Percentiles rank a stretch among this genome's conserved stretches.
These are phyloP conservation scores for human DNA, from an alignment of 2,113 vertebrate genomes.

Conservation along the genomic window GRCh38 chr11:72613001-72613500, in stretches of 20 bases:
- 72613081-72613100: not conserved
- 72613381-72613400: not conserved
- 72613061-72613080: not conserved
- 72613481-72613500: not conserved
- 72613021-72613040: not conserved
- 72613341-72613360: not conserved
- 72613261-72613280: not conserved
- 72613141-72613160: not conserved
- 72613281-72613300: not conserved
- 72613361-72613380: not conserved
- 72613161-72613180: not conserved
- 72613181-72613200: not conserved
- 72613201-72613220: not conserved
- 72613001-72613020: not conserved
- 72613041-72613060: not conserved
- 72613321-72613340: not conserved
- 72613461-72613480: not conserved
- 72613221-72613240: not conserved
- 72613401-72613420: not conserved
- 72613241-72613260: not conserved
- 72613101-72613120: not conserved
- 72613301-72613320: not conserved
- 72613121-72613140: not conserved
- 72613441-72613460: not conserved
- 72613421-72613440: not conserved